Evolutionary conservation across 2,888 invertebrate species (phyloP), one percentile per base, ranked within the genome.

Genomic region (Phymatocera aterrima): DNA sequence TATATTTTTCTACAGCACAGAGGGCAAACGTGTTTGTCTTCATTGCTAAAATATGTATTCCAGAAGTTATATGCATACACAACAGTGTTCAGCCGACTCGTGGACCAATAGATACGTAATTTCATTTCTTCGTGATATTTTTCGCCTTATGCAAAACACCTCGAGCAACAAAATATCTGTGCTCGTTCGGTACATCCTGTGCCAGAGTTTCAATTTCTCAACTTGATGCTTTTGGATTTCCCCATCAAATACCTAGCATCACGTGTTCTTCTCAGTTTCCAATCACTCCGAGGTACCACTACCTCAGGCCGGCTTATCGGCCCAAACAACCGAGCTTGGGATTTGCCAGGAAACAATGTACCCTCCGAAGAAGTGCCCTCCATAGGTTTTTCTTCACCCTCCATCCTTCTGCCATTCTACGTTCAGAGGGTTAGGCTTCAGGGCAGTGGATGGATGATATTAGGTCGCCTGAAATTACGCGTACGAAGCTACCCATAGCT

Each of bases 301-400:
- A n/a, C 51, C 48, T 51, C 34, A 18, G 31, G 48, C 2, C 34
- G 68, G 31, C 15, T 70, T 18, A 70, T 70, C 70, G 51, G 34
- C 5, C 18, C 15, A 51, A 15, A 48, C 70, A 70, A 28, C 2
- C 5, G 51, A 10, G 48, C 40, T 40, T n/a, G 18, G 31, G 18
- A 51, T 34, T 48, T 48, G 31, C 8, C 48, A 48, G 31, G n/a
- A 10, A 18, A 70, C 48, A 70, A 70, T 46, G 8, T 31, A 21
- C 28, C 15, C 31, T 48, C 18, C n/a, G 70, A 48, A 40, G 31
- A 70, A 70, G 70, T 48, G 70, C 70, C 24, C 48, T 70, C 31
- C 43, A 15, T n/a, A 31, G 31, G 31, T 48, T 51, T 34, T n/a
- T 24, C 70, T 48, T 21, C 31, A 10, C 31, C n/a, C 31, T 18